phyloP scores from a whole-genome alignment of 1,140 invertebrate species.

The Tribolium castaneum region DNA sequence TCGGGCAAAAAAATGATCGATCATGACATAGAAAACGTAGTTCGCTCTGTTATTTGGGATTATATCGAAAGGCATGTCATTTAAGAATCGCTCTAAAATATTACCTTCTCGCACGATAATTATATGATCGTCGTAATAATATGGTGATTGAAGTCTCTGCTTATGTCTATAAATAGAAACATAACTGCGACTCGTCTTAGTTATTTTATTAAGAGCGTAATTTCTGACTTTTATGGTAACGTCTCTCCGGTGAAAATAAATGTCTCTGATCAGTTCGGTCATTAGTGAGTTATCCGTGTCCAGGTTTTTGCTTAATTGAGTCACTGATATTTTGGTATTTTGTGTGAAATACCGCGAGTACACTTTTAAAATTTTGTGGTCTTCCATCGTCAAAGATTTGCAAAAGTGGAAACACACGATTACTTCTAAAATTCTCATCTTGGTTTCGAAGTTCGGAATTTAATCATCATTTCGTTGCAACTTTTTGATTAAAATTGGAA shows the following conservation, averaged over 20 bases:
- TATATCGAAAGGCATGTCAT: background rate
- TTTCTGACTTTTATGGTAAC: background rate
- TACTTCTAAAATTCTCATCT: background rate
- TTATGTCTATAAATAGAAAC: background rate
- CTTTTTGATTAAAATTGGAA: background rate
- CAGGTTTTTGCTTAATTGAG: background rate
- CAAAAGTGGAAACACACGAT: background rate
- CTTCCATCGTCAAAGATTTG: background rate
- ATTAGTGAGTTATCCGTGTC: background rate
- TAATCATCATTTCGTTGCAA: background rate
- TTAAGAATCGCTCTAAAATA: background rate
- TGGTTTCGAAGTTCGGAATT: background rate
- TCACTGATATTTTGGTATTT: background rate
- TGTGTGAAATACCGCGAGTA: background rate
- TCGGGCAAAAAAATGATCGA: background rate
- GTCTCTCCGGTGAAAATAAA: background rate
- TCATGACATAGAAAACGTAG: background rate
- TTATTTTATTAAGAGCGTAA: background rate
- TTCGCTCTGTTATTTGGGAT: conserved; percentile 3
- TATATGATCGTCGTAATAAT: conserved; percentile 2
- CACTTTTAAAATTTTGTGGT: background rate
- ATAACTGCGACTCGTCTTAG: background rate
- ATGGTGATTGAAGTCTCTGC: background rate
- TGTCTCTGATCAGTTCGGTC: background rate
- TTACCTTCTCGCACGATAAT: background rate